Conservation (phyloP, 2,113 vertebrate genomes). For the Oceanites oceanicus region DNA sequence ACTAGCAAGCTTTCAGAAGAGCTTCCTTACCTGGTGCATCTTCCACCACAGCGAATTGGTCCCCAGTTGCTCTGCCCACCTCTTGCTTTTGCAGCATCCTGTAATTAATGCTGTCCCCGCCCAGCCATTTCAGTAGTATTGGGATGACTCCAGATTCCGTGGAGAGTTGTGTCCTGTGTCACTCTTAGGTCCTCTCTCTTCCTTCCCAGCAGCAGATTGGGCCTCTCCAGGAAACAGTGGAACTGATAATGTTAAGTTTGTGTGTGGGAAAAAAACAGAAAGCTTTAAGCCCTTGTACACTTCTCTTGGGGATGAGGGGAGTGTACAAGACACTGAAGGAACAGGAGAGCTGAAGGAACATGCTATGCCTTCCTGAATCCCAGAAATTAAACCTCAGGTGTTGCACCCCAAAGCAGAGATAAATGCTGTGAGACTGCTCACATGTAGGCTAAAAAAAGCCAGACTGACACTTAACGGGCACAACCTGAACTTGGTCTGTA, state of each 20-base stretch:
- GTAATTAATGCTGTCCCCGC: not conserved
- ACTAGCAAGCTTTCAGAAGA: not conserved
- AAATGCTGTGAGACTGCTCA: not conserved
- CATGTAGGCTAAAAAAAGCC: not conserved
- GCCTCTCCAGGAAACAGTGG: not conserved
- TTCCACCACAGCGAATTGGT: not conserved
- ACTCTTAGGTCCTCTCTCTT: not conserved
- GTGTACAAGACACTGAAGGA: not conserved
- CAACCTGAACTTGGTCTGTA: not conserved
- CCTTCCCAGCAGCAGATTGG: not conserved
- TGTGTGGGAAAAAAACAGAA: not conserved
- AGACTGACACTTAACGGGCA: accelerated
- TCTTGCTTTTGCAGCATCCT: not conserved
- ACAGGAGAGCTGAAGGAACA: not conserved
- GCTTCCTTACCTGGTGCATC: not conserved
- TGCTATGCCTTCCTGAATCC: not conserved
- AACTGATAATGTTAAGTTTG: not conserved
- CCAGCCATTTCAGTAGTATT: not conserved
- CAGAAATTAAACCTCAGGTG: not conserved
- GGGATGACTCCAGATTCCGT: not conserved
- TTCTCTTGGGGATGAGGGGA: not conserved
- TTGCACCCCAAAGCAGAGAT: not conserved
- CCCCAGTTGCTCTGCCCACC: not conserved
- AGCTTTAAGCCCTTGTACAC: not conserved
- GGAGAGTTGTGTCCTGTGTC: not conserved